phyloP scores from a whole-genome alignment of 2,888 invertebrate species.

The Atrina japonica region DNA sequence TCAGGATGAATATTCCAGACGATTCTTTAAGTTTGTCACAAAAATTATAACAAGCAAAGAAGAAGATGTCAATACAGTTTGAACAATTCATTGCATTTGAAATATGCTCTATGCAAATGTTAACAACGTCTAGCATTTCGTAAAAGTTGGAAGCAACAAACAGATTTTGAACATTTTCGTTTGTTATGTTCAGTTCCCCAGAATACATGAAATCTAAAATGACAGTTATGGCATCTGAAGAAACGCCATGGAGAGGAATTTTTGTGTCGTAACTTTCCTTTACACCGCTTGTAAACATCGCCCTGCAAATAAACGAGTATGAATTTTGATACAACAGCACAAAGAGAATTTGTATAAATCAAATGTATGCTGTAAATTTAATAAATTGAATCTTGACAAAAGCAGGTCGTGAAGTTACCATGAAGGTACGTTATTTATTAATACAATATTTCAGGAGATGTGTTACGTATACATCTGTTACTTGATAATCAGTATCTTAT shows the following conservation, averaged over 20 bases:
- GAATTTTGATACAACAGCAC: too few species aligned
- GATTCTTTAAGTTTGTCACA: conserved; percentile 88
- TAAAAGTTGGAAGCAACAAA: conserved; percentile 91
- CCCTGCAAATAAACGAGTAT: conserved; percentile 77
- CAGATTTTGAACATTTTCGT: conserved; percentile 92
- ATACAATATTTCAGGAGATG: too few species aligned
- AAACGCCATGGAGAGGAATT: conserved; percentile 90
- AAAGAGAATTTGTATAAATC: too few species aligned
- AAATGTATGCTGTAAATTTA: too few species aligned
- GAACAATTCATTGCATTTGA: conserved; percentile 92
- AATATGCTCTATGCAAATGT: conserved; percentile 92
- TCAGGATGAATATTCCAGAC: conserved; percentile 89
- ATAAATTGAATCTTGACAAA: too few species aligned
- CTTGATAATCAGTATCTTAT: too few species aligned
- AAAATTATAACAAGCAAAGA: conserved; percentile 94
- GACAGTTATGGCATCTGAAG: conserved; percentile 89
- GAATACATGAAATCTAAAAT: conserved; percentile 94
- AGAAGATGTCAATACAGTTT: conserved; percentile 93
- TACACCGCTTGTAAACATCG: conserved; percentile 94
- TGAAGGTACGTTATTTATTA: too few species aligned
- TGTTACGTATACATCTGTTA: too few species aligned
- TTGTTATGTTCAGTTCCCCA: conserved; percentile 82
- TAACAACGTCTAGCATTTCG: conserved; percentile 89
- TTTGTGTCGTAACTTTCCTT: conserved; percentile 89
- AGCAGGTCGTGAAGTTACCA: too few species aligned